Base-by-base conservation (phyloP, 1,140 invertebrate genomes). In the Lordiphosa mommai region DNA sequence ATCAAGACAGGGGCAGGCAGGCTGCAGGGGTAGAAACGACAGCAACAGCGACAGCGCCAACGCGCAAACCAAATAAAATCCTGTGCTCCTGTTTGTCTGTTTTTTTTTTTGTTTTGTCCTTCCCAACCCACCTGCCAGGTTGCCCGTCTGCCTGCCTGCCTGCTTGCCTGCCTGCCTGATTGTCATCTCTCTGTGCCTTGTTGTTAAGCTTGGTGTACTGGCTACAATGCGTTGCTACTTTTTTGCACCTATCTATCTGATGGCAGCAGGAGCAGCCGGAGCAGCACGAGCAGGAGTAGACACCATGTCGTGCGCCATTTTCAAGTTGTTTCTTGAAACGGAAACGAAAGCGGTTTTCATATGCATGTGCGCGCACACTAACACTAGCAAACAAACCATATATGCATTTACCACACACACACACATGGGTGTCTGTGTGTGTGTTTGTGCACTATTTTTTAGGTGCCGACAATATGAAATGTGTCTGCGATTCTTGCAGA, bases 261-360 rank as follows among this genome's bases (percentile, higher is more conserved):
- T 79, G 76, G 71, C 48, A 53, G 32, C 49, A 52, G 47, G 41
- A 58, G 38, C 60, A 65, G 29, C 43, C 43, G 30, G 5, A 34
- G 10, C 4, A 23, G 20, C 4, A 23, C n/a, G n/a, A n/a, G n/a
- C n/a, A 61, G 43, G 47, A 60, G 52, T 49, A 63, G 70, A 53
- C 71, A 44, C 51, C 61, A 68, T 74, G 59, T 56, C 77, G 71
- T 84, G 77, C 71, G 67, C 77, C 77, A 84, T 82, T 82, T 82
- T 84, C 58, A 66, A 82, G 77, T 72, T 82, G 61, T 65, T 70
- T 64, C 77, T 72, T 76, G 76, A 70, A 74, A 82, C 76, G 76
- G 77, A 82, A 82, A 82, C 76, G 77, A 71, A 74, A 82, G 77
- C 77, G 77, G 77, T 82, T 82, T 84, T 84, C 59, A 74, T 76